These are phyloP conservation scores for Pagrus major DNA, from an alignment of 2,113 vertebrate genomes.

Conservation along the genomic window DNA sequence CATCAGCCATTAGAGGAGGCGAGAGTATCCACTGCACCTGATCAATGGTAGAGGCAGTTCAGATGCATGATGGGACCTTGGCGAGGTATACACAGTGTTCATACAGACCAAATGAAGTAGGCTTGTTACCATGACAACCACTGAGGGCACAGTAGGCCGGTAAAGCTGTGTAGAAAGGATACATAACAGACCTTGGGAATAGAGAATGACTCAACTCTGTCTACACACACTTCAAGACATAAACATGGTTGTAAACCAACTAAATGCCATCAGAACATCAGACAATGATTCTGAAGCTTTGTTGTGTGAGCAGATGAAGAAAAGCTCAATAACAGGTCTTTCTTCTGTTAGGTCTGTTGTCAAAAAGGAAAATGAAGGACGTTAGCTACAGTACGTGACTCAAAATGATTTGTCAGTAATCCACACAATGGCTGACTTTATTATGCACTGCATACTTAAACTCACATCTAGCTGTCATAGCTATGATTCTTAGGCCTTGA, in stretches of 20 bases:
- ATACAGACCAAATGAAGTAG: not conserved
- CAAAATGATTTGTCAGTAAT: not conserved
- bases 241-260: not conserved
- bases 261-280: not conserved
- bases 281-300: not conserved
- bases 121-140: slow-evolving; percentile 24
- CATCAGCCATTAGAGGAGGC: not conserved
- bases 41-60: not conserved
- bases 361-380: not conserved
- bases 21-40: not conserved
- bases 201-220: not conserved
- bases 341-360: not conserved
- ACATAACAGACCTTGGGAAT: not conserved
- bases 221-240: not conserved
- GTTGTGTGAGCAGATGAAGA: no score
- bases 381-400: not conserved
- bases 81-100: not conserved
- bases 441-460: not conserved
- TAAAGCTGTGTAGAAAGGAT: slow-evolving; percentile 3
- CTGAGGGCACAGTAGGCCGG: not conserved
- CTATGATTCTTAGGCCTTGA: slow-evolving; percentile 1
- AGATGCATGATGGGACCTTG: slow-evolving; percentile 5
- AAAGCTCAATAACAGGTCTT: not conserved
- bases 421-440: no score
- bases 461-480: not conserved